Conservation (phyloP, 2,888 invertebrate species). For the Nemotelus nigrinus region DNA sequence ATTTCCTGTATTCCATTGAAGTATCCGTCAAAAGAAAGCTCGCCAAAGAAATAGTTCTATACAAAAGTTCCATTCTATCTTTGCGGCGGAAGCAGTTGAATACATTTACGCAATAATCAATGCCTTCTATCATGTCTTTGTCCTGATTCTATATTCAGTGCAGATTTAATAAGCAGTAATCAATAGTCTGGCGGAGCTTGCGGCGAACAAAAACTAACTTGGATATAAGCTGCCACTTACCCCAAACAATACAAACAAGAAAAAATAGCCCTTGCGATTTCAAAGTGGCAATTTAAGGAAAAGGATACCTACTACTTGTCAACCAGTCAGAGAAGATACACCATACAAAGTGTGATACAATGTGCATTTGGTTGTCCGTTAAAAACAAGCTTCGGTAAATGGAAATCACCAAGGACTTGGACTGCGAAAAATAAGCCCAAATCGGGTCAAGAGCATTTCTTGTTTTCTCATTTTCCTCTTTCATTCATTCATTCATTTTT, state of each 20-base stretch:
- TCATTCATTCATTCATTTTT: slow-evolving; percentile 6
- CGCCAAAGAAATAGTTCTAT: no score
- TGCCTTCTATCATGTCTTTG: no score
- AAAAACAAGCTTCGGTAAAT: slow-evolving; percentile 1
- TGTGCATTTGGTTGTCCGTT: slow-evolving; percentile 32
- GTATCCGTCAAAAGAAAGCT: no score
- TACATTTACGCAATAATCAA: no score
- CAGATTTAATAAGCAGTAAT: neutral
- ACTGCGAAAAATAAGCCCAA: slow-evolving; percentile 14
- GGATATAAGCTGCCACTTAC: neutral
- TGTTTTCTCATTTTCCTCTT: slow-evolving; percentile 31
- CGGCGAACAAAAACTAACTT: neutral
- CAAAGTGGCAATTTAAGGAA: neutral
- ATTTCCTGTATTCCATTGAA: no score
- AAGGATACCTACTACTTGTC: neutral
- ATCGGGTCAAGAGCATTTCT: slow-evolving; percentile 35
- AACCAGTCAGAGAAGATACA: neutral
- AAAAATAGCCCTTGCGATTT: neutral
- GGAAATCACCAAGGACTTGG: slow-evolving; percentile 15
- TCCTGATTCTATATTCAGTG: neutral
- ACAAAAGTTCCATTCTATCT: no score
- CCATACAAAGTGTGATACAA: slow-evolving; percentile 16
- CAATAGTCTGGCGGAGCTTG: slow-evolving; percentile 4
- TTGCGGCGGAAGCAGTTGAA: no score
- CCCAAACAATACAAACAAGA: neutral